Percentiles rank a stretch among this genome's conserved stretches.
These are phyloP conservation scores for Drosophila nannoptera DNA, from an alignment of 1,140 invertebrate genomes.

Conservation along the genomic window DNA sequence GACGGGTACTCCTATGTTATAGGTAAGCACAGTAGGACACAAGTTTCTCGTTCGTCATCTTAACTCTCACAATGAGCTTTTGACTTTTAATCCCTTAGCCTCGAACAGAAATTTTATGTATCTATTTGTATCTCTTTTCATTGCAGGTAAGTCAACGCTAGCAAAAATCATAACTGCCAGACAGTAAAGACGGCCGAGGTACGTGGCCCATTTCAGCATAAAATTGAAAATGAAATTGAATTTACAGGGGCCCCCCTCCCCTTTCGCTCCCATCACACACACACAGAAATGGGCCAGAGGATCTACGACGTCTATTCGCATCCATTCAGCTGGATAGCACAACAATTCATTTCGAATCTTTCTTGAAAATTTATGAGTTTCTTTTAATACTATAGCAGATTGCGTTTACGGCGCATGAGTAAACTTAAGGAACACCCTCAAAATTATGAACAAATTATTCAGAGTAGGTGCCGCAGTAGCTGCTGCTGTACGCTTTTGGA, in stretches of 20 bases:
- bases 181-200: slow-evolving; percentile 43
- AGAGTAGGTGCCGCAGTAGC: too few relatives aligned
- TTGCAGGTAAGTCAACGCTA: slow-evolving; percentile 71
- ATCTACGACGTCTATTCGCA: not conserved
- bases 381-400: slow-evolving; percentile 62
- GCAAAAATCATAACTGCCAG: slow-evolving; percentile 44
- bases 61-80: slow-evolving; percentile 29
- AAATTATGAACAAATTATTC: slow-evolving; percentile 9
- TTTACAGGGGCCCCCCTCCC: slow-evolving; percentile 36
- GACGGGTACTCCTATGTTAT: slow-evolving; percentile 91
- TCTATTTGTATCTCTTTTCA: slow-evolving; percentile 69
- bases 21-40: slow-evolving; percentile 81
- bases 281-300: too few relatives aligned
- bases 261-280: too few relatives aligned
- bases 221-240: slow-evolving; percentile 77
- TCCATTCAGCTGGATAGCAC: slow-evolving; percentile 33
- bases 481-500: too few relatives aligned
- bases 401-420: slow-evolving; percentile 36
- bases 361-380: slow-evolving; percentile 63
- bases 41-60: not conserved
- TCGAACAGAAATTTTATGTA: slow-evolving; percentile 50
- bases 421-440: slow-evolving; percentile 33
- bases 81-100: slow-evolving; percentile 25
- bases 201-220: slow-evolving; percentile 67
- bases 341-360: slow-evolving; percentile 66